Base-by-base conservation (phyloP, 2,888 invertebrate genomes). In the Aleiodes leptofemur region DNA sequence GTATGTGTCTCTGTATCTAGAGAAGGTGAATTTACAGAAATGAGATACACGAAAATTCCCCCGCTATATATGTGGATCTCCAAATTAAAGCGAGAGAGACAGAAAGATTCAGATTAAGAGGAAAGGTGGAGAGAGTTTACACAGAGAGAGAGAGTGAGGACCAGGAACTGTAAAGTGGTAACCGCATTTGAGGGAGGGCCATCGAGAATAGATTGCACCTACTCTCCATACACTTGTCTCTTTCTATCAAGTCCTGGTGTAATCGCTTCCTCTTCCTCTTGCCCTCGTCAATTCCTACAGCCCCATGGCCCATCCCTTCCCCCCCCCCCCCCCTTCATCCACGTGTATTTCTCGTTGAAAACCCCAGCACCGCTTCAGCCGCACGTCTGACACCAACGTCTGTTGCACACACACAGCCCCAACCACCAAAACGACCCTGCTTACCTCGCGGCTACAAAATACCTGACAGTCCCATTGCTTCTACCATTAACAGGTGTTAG, bases 401-500 rank as follows among this genome's bases (percentile, higher is more conserved):
- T 83, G 82, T 83, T 82, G 82, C 83, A 82, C 78, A 82, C 79
- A 59, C 23, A 23, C 23, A 23, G 23, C 2, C 23, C 23, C 73
- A 75, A 51, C 78, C 79, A 43, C 79, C 77, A 73, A 73, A 81
- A 79, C 83, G 78, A 83, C 79, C 81, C 82, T 82, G 84, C 82
- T 87, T 86, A 86, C 84, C 83, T 83, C 81, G 79, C 79, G 80
- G 80, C 78, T 81, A 83, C 83, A 84, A 85, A 86, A 86, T 84
- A 84, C 84, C 85, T 85, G 85, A 86, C 86, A 84, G 81, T 80
- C 80, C 82, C 83, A 82, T 84, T 83, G 81, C 83, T 82, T 78
- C 81, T 81, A 78, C 86, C 81, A 86, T 86, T 86, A 86, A 85
- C 85, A 86, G 83, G 86, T 85, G 85, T 84, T 85, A 78, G 82